Evolutionary conservation across 2,888 invertebrate species (phyloP).

Genomic region (Mesoligia furuncula): DNA sequence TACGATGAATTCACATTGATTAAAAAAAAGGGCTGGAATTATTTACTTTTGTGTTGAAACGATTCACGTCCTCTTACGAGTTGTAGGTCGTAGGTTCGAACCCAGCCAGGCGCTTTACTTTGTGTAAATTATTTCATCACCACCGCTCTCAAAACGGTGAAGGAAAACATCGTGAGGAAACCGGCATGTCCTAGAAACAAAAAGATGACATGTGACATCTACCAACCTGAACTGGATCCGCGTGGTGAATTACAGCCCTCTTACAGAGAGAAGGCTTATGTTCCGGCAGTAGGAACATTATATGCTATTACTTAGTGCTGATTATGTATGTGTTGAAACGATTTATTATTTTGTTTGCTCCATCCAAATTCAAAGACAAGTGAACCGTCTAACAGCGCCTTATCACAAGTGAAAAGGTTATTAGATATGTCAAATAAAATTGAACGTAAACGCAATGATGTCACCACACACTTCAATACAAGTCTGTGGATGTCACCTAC

Average conservation of each 20-base stretch:
- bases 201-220: too few relatives aligned
- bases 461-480: too few relatives aligned
- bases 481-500: not conserved
- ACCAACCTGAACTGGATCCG: too few relatives aligned
- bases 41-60: not conserved
- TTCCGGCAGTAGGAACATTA: not conserved
- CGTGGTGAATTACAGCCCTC: too few relatives aligned
- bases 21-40: not conserved
- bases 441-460: not conserved
- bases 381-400: not conserved
- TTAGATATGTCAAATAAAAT: not conserved
- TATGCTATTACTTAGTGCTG: not conserved
- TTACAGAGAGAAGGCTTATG: not conserved
- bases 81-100: too few relatives aligned
- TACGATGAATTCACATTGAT: not conserved
- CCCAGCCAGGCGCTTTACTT: too few relatives aligned
- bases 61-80: too few relatives aligned
- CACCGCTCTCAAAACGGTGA: too few relatives aligned
- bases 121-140: too few relatives aligned
- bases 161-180: too few relatives aligned
- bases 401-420: not conserved
- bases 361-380: not conserved
- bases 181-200: too few relatives aligned
- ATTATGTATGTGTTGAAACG: not conserved
- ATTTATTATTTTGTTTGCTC: not conserved